Evolutionary conservation across 2,113 vertebrate genomes (phyloP), one percentile per base, ranked within the genome.

Genomic region (Nothocercus nigrocapillus): DNA sequence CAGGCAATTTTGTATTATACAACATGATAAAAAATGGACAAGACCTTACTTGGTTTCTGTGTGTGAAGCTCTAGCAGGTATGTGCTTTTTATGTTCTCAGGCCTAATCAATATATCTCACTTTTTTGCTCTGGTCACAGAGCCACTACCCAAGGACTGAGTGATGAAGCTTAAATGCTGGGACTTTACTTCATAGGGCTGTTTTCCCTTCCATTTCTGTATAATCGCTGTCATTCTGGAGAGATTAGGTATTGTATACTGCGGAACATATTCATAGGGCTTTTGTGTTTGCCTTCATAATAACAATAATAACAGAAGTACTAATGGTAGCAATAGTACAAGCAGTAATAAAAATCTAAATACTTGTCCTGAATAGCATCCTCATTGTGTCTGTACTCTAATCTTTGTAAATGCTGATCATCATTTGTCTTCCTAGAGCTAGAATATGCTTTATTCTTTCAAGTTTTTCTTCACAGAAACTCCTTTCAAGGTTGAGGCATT

Each of bases 381-480:
- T 74, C 72, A 44, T 85, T 95, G 73, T 88, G 94, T 49, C 49
- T 82, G 24, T 0, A 0, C 51, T 89, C 51, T 86, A 85, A 87
- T 93, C 86, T 84, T 88, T 84, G 42, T 85, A 92, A 97, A 95
- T 68, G 82, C 61, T 89, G 90, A 69, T 70, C 86, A 67, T 84
- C 83, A 93, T 96, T 96, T 94, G 70, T 91, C 73, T 96, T 97
- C 94, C 88, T 91, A 70, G 44, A 94, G 58, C 84, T 84, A 62
- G 81, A 91, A 82, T 76, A 84, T 62, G 70, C 79, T 84, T 86
- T 70, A 85, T 59, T 81, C 56, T 95, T 93, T 95, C 86, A 90
- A 83, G 75, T 27, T 93, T 81, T 92, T 68, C 85, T 95, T 89
- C 87, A 86, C 17, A 93, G 81, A 89, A 96, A 82, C 42, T 30